Evolutionary conservation across 1,140 invertebrate genomes (phyloP).

Genomic region (Venturia canescens): DNA sequence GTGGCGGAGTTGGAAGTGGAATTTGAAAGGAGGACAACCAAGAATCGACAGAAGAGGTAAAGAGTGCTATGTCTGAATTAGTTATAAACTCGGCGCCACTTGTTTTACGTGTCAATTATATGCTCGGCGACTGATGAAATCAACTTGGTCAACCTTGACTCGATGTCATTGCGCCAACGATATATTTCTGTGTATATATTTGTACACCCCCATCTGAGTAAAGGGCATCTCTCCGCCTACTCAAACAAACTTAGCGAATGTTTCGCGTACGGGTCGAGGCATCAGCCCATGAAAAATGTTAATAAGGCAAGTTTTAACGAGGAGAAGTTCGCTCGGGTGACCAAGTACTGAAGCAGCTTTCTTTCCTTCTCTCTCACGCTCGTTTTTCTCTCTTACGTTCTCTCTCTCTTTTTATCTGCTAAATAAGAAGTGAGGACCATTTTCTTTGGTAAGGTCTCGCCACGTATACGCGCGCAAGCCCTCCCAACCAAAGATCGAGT

Average conservation of each 20-base stretch:
- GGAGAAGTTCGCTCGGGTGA: slow-evolving; percentile 57
- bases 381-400: neutral
- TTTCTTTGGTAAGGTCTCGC: slow-evolving; percentile 30
- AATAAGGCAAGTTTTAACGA: slow-evolving; percentile 75
- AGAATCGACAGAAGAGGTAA: neutral
- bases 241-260: slow-evolving; percentile 69
- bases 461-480: slow-evolving; percentile 5
- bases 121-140: slow-evolving; percentile 19
- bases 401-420: slow-evolving; percentile 39
- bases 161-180: neutral
- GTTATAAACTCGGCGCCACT: neutral
- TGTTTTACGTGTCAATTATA: slow-evolving; percentile 32
- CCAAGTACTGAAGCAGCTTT: slow-evolving; percentile 29
- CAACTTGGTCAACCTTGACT: slow-evolving; percentile 31
- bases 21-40: neutral
- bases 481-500: slow-evolving; percentile 48
- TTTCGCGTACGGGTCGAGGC: slow-evolving; percentile 63
- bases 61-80: neutral
- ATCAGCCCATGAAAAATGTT: slow-evolving; percentile 74
- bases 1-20: neutral
- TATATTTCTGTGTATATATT: slow-evolving; percentile 1
- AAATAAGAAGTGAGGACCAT: slow-evolving; percentile 31
- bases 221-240: slow-evolving; percentile 55
- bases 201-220: neutral
- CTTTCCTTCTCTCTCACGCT: neutral